These are phyloP conservation scores for Anabas testudineus DNA, from an alignment of 2,797 vertebrate genomes.

Conservation along the genomic window DNA sequence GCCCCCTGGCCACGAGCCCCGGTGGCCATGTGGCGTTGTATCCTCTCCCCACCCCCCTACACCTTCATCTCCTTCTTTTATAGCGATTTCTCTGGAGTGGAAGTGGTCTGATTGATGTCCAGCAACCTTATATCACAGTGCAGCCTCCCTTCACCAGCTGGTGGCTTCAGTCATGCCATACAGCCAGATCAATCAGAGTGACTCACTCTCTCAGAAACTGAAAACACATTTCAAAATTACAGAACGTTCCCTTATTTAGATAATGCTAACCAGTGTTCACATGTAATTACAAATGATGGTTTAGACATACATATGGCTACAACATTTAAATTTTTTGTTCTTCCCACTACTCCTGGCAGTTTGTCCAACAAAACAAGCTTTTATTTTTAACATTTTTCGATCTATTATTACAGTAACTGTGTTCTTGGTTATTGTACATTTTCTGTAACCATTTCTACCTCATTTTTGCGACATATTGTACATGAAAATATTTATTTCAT, in stretches of 20 bases:
- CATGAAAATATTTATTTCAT: conserved; percentile 99
- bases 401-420: conserved; percentile 81
- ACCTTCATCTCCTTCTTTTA: conserved; percentile 31
- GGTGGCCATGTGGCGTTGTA: conserved; percentile 75
- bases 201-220: conserved; percentile 63
- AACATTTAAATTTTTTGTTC: conserved; percentile 22
- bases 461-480: conserved; percentile 97
- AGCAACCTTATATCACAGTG: conserved; percentile 82
- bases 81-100: conserved; percentile 72
- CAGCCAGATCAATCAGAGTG: conserved; percentile 81
- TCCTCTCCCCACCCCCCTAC: conserved; percentile 40
- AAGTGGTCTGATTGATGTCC: conserved; percentile 85
- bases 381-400: conserved; percentile 81
- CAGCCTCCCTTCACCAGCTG: conserved; percentile 81
- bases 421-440: conserved; percentile 87
- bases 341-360: conserved; percentile 61
- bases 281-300: conserved; percentile 40
- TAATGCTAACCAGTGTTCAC: conserved; percentile 29
- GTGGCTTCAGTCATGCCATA: conserved; percentile 82
- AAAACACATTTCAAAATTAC: conserved; percentile 65
- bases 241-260: conserved; percentile 20
- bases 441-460: conserved; percentile 99
- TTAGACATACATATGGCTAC: conserved; percentile 15
- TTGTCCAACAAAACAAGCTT: conserved; percentile 86
- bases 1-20: conserved; percentile 72